phyloP scores from a whole-genome alignment of 2,888 invertebrate species.

The Thereva unica region DNA sequence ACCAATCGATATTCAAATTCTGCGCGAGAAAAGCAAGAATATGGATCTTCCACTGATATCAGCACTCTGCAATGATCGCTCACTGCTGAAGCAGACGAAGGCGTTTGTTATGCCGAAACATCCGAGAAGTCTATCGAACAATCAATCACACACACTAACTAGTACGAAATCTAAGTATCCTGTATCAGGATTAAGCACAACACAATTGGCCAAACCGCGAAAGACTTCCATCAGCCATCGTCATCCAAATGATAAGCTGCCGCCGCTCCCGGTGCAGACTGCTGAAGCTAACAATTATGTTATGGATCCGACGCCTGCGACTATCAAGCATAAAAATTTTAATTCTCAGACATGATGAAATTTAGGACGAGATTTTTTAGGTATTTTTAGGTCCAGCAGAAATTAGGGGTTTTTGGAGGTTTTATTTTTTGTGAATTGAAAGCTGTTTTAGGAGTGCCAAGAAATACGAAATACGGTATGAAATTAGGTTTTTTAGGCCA shows the following conservation, averaged over 20 bases:
- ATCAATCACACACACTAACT: conserved; percentile 46
- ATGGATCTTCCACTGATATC: conserved; percentile 90
- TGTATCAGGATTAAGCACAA: conserved; percentile 67
- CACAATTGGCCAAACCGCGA: conserved; percentile 64
- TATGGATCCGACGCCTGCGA: conserved; percentile 55
- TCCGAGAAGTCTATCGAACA: conserved; percentile 49
- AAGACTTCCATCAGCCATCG: conserved; percentile 66
- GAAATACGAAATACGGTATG: no score
- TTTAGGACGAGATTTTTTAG: not conserved
- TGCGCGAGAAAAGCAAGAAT: conserved; percentile 86
- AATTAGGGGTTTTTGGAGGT: no score
- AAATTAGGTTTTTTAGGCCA: no score
- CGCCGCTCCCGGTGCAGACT: conserved; percentile 65
- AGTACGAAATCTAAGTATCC: conserved; percentile 63
- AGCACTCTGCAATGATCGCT: conserved; percentile 90
- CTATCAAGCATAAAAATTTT: conserved; percentile 55
- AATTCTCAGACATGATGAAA: conserved; percentile 44
- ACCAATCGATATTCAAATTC: conserved; percentile 75
- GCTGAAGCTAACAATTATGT: conserved; percentile 76
- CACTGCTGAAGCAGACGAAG: conserved; percentile 85
- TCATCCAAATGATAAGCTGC: conserved; percentile 78
- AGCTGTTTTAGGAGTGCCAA: no score
- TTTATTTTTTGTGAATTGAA: no score
- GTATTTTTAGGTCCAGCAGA: not conserved
- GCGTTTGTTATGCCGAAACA: conserved; percentile 80